Evolutionary conservation across 2,797 vertebrate genomes (phyloP).

Genomic region (Ceryle rudis): DNA sequence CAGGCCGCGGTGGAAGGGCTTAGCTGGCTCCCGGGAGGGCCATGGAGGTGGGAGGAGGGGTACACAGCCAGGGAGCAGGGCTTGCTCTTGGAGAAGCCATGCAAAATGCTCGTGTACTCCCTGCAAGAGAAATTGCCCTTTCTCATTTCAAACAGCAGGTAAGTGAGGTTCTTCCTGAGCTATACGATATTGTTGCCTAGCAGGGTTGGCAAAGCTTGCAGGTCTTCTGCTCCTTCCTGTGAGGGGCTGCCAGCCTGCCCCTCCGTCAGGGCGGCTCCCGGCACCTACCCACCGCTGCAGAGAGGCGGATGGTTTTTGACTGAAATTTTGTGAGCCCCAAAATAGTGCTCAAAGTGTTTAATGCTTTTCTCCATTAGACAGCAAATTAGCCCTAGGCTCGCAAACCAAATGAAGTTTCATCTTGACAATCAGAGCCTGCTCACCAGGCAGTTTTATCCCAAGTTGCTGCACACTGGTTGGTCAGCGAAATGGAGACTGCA

Average conservation of each 20-base stretch:
- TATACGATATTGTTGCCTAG: not conserved
- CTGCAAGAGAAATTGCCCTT: not conserved
- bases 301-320: conserved; percentile 39
- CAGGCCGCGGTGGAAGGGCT: not conserved
- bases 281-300: not conserved
- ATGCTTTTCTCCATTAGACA: conserved; percentile 72
- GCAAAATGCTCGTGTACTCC: not conserved
- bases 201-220: not conserved
- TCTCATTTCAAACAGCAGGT: not conserved
- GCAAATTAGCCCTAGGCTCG: conserved; percentile 70
- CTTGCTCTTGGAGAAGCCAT: not conserved
- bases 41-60: not conserved
- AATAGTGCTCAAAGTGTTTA: conserved; percentile 62
- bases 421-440: conserved; percentile 1
- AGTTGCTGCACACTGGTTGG: conserved; percentile 59
- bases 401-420: conserved; percentile 66
- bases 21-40: conserved; percentile 21
- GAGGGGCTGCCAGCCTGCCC: not conserved
- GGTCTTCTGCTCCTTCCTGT: not conserved
- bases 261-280: not conserved
- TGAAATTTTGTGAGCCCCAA: conserved; percentile 70
- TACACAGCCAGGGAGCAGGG: not conserved
- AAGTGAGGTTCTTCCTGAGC: not conserved
- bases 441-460: conserved; percentile 63
- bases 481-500: conserved; percentile 73